Percentiles rank a stretch among this genome's conserved stretches.
Conservation (phyloP, 2,888 invertebrate genomes). For the Trachelus stipa region DNA sequence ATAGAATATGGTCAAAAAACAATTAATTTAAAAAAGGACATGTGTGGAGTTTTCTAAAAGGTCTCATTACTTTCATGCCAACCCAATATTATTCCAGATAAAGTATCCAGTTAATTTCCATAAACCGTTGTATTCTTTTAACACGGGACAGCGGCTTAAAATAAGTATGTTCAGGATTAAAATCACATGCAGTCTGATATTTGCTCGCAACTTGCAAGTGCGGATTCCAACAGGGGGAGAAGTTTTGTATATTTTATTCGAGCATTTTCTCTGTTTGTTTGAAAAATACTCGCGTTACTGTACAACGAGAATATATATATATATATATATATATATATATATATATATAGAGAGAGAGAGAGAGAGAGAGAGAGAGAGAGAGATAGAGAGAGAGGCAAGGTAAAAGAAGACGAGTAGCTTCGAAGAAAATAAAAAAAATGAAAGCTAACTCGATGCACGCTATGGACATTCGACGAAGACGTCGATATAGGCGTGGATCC, state of each 20-base stretch:
- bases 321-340: too few relatives aligned
- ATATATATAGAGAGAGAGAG: too few relatives aligned
- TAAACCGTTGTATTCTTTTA: background rate
- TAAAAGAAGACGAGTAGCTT: background rate
- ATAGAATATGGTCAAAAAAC: too few relatives aligned
- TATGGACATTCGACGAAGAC: background rate
- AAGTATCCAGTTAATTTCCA: background rate
- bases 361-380: background rate
- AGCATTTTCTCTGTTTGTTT: conserved; percentile 9
- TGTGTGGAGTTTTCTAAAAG: too few relatives aligned
- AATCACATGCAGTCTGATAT: background rate
- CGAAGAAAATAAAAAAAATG: background rate
- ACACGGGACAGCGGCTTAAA: background rate
- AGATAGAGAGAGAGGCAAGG: background rate
- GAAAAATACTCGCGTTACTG: background rate
- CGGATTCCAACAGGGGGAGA: background rate
- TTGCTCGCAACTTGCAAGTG: background rate
- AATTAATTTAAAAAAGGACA: too few relatives aligned
- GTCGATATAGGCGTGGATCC: background rate
- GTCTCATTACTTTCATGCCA: too few relatives aligned
- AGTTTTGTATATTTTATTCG: background rate
- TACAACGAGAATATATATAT: background rate
- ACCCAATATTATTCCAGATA: background rate
- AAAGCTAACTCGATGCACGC: background rate
- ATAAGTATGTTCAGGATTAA: background rate